Conservation (phyloP, 2,797 vertebrate species). For the Neosilurus mollespiculum region DNA sequence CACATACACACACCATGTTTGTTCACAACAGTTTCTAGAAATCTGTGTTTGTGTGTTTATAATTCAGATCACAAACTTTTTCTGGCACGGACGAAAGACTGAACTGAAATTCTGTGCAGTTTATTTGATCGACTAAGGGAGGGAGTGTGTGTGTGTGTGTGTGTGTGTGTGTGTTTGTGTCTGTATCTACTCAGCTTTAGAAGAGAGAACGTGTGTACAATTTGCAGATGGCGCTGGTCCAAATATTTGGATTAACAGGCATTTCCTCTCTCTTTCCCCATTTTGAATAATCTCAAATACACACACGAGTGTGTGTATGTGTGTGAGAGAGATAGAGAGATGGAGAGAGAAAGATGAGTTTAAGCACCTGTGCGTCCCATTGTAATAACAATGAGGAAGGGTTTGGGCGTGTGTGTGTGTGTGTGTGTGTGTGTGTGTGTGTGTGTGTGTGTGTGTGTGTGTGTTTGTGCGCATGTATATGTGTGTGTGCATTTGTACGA, state of each 20-base stretch:
- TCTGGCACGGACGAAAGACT: background rate
- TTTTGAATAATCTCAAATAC: too few relatives aligned
- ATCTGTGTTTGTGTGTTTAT: background rate
- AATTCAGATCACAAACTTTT: background rate
- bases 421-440: background rate
- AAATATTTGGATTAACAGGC: constrained; percentile 25
- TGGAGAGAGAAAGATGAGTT: background rate
- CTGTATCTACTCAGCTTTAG: constrained; percentile 11
- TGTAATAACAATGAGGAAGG: background rate
- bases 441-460: background rate
- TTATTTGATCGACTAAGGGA: background rate
- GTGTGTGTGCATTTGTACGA: background rate
- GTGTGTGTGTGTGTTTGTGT: constrained; percentile 10
- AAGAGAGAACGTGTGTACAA: background rate
- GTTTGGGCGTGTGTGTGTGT: background rate
- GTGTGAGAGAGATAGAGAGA: background rate
- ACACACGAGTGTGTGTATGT: background rate
- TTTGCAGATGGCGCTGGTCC: constrained; percentile 1
- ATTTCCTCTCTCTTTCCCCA: background rate
- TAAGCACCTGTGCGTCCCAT: constrained; percentile 16
- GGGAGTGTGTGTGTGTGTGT: constrained; percentile 13
- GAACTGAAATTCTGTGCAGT: background rate
- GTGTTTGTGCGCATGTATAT: background rate
- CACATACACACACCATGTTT: background rate
- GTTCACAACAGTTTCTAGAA: background rate